Conservation (phyloP, 1,140 invertebrate species). For the Zaprionus kolodkinae region DNA sequence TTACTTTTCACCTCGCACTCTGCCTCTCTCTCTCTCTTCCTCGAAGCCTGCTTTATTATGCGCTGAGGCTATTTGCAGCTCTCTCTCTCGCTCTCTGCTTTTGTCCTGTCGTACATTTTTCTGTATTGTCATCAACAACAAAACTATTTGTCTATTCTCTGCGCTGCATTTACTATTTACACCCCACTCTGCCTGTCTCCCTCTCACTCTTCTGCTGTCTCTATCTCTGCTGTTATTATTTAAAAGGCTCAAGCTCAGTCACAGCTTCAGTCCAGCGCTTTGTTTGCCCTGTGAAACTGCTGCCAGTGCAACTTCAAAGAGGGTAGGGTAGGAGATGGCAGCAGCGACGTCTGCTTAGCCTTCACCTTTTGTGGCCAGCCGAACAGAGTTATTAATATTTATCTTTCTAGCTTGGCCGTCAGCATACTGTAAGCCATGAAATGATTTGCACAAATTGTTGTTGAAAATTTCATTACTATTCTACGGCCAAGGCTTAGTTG, state of each 20-base stretch:
- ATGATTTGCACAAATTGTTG: conserved; percentile 79
- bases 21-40: conserved; percentile 12
- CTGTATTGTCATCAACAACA: conserved; percentile 78
- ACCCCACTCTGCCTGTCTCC: not conserved
- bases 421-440: conserved; percentile 49
- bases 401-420: conserved; percentile 62
- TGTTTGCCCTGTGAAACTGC: conserved; percentile 53
- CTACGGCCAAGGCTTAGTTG: conserved; percentile 34
- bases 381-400: conserved; percentile 79
- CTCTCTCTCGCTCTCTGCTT: conserved; percentile 60
- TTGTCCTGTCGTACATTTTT: conserved; percentile 66
- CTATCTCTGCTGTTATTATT: conserved; percentile 61
- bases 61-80: conserved; percentile 58
- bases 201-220: conserved; percentile 1
- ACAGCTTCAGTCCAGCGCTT: conserved; percentile 23
- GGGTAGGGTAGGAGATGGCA: too few species aligned
- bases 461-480: conserved; percentile 72
- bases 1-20: conserved; percentile 14
- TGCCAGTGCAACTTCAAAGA: conserved; percentile 25
- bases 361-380: conserved; percentile 69
- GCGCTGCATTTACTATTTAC: conserved; percentile 48
- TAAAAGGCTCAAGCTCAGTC: conserved; percentile 56
- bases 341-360: conserved; percentile 46
- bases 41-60: conserved; percentile 46
- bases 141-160: conserved; percentile 79